These are phyloP conservation scores for Tethya wilhelma DNA, from an alignment of 37 sponge, comb jelly and placozoan species.

Conservation along the genomic window DNA sequence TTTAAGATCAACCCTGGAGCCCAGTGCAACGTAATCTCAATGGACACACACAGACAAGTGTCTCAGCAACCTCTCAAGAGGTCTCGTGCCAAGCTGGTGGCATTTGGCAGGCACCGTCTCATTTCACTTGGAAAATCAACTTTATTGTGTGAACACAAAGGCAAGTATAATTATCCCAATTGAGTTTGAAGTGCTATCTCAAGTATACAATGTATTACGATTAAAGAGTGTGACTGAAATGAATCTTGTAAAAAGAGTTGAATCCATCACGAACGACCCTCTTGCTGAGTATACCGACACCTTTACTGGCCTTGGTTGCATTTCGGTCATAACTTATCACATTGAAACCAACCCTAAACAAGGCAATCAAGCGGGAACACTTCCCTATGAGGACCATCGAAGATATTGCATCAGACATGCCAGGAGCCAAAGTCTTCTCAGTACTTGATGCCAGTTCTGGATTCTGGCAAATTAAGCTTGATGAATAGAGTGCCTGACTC, in stretches of 20 bases:
- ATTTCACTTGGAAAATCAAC: conserved; percentile 1
- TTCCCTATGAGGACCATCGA: conserved; percentile 53
- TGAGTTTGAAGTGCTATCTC: conserved; percentile 9
- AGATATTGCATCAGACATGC: conserved; percentile 28
- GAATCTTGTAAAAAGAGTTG: conserved; percentile 15
- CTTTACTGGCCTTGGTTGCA: conserved; percentile 25
- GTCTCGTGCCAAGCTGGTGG: conserved; percentile 21
- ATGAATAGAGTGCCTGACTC: conserved; percentile 10
- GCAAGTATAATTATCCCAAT: neutral
- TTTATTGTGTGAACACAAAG: conserved; percentile 21
- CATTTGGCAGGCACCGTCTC: conserved; percentile 10
- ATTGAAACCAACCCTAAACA: conserved; percentile 33
- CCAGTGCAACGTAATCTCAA: conserved; percentile 47
- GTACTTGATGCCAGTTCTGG: conserved; percentile 48
- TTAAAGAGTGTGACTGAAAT: conserved; percentile 5
- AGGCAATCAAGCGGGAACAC: conserved; percentile 39
- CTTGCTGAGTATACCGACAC: conserved; percentile 19
- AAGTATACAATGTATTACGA: conserved; percentile 13
- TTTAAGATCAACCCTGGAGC: conserved; percentile 41
- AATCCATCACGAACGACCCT: neutral
- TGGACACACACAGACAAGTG: conserved; percentile 1
- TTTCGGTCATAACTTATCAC: conserved; percentile 7
- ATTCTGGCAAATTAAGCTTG: conserved; percentile 50
- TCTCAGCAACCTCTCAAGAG: neutral
- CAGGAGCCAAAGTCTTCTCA: conserved; percentile 35